A percentile compares a stretch with the other conserved stretches of the same genome.
Evolutionary conservation across 2,888 invertebrate genomes (phyloP).

Genomic region (Lycia hirtaria): DNA sequence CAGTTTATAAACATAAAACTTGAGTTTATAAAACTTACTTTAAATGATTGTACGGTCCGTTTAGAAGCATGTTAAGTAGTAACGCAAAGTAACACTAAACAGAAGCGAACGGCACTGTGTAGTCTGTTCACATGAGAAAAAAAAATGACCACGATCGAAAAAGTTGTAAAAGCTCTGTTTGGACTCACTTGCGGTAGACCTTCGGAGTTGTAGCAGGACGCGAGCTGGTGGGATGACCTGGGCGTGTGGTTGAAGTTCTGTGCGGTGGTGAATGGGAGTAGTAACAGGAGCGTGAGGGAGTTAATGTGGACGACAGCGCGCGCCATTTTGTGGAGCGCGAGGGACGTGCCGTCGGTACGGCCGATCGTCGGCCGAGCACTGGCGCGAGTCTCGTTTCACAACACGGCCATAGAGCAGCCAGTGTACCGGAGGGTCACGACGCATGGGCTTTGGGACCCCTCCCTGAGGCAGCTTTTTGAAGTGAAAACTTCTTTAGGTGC

Average conservation of each 20-base stretch:
- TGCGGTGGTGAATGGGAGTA: constrained; percentile 56
- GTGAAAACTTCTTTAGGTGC: too few species aligned
- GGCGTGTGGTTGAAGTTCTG: constrained; percentile 72
- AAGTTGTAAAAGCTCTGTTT: constrained; percentile 50
- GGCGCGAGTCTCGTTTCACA: constrained; percentile 73
- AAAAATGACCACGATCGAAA: constrained; percentile 56
- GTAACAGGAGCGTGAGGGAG: constrained; percentile 60
- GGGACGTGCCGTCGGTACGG: constrained; percentile 62
- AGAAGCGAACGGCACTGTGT: constrained; percentile 56
- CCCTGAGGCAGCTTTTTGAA: background rate
- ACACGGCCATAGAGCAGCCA: constrained; percentile 68
- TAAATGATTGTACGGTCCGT: too few species aligned
- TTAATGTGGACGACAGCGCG: constrained; percentile 58
- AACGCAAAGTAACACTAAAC: constrained; percentile 37
- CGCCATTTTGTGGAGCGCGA: constrained; percentile 74
- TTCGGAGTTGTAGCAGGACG: constrained; percentile 74
- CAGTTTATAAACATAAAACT: background rate
- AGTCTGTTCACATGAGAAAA: constrained; percentile 51
- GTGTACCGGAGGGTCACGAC: background rate
- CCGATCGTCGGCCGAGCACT: constrained; percentile 76
- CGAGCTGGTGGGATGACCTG: constrained; percentile 68
- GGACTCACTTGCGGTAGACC: constrained; percentile 74
- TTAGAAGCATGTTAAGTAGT: background rate
- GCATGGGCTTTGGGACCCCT: background rate
- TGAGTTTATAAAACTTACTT: background rate